Evolutionary conservation across 1,140 invertebrate species (phyloP).

Genomic region (Diachasma alloeum): DNA sequence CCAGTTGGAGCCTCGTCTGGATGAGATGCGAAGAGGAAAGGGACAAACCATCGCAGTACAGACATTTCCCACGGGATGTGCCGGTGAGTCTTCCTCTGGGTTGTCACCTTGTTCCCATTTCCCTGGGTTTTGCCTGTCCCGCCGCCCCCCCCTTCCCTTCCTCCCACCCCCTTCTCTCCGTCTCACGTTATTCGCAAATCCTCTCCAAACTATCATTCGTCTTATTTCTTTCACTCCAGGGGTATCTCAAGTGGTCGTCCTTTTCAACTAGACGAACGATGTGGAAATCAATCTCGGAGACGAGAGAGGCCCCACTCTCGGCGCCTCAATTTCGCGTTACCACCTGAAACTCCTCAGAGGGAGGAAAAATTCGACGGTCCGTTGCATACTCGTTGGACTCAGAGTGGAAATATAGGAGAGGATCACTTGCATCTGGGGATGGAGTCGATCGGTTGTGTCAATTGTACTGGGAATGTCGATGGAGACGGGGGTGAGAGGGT

Average conservation of each 20-base stretch:
- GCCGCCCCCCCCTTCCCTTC: too few species aligned
- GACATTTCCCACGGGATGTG: constrained; percentile 8
- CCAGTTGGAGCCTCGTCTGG: background rate
- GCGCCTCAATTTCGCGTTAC: constrained; percentile 43
- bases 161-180: background rate
- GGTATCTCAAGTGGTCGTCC: background rate
- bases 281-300: constrained; percentile 43
- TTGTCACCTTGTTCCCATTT: constrained; percentile 14
- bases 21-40: background rate
- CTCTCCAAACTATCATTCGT: background rate
- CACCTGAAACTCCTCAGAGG: constrained; percentile 36
- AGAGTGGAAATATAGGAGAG: too few species aligned
- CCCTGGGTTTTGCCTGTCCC: background rate
- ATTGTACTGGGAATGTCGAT: too few species aligned
- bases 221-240: background rate
- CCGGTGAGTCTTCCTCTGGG: background rate
- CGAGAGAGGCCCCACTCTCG: background rate
- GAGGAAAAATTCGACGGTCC: background rate
- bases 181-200: background rate
- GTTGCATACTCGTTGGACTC: background rate
- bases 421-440: too few species aligned
- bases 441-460: too few species aligned
- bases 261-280: constrained; percentile 5
- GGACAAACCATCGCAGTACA: background rate
- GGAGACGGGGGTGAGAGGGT: too few species aligned